Evolutionary conservation across 1,140 invertebrate genomes (phyloP).

Genomic region (Eciton burchellii): DNA sequence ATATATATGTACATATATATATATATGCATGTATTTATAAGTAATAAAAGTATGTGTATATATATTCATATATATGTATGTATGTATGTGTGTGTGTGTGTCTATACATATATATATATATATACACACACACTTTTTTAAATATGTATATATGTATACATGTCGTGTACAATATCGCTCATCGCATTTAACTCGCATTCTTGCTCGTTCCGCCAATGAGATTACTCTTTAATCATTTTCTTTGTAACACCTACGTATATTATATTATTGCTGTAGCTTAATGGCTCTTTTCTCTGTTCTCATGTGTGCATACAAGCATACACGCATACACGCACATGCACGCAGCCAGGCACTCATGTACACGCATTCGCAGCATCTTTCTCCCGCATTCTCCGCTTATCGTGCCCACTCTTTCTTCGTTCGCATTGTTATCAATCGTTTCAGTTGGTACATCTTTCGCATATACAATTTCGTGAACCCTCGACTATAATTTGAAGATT

Average conservation of each 20-base stretch:
- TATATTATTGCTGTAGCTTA: constrained; percentile 84
- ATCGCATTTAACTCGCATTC: constrained; percentile 61
- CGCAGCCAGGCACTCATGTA: neutral
- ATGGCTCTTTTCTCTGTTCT: constrained; percentile 62
- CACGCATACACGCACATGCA: neutral
- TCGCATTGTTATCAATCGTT: constrained; percentile 27
- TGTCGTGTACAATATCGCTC: constrained; percentile 66
- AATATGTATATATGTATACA: constrained; percentile 46
- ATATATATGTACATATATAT: neutral
- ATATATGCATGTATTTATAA: too few relatives aligned
- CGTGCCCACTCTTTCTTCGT: constrained; percentile 19
- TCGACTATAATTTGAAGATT: neutral
- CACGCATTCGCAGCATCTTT: constrained; percentile 25
- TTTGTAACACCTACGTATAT: constrained; percentile 80
- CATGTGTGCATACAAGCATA: neutral
- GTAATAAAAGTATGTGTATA: too few relatives aligned
- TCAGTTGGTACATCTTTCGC: constrained; percentile 36
- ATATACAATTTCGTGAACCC: constrained; percentile 20
- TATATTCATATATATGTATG: neutral
- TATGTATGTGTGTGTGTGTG: neutral
- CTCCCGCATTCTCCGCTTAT: neutral
- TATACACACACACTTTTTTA: constrained; percentile 5
- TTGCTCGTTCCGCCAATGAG: constrained; percentile 49
- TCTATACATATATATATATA: constrained; percentile 10
- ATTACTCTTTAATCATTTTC: constrained; percentile 68